Evolutionary conservation across 2,888 invertebrate genomes (phyloP).

Genomic region (Lamellibrachia columna): DNA sequence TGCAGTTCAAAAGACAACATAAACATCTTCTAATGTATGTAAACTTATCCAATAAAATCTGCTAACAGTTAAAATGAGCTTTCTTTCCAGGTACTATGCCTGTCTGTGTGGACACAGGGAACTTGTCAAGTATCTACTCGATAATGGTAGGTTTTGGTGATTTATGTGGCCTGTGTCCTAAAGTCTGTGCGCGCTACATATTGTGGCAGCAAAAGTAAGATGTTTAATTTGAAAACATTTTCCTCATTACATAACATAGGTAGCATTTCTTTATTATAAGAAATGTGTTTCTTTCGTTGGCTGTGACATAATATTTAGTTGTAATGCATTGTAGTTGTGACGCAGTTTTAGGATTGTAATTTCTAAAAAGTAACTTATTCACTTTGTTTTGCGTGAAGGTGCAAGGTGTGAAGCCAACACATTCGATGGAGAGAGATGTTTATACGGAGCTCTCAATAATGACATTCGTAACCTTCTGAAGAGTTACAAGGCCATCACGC

Average conservation of each 20-base stretch:
- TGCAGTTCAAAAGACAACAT: too few species aligned
- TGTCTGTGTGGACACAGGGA: constrained; percentile 70
- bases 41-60: background rate
- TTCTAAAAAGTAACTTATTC: background rate
- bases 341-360: background rate
- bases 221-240: background rate
- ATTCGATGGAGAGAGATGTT: constrained; percentile 70
- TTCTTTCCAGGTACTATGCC: constrained; percentile 67
- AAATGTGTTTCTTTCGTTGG: background rate
- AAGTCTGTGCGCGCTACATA: background rate
- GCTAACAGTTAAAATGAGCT: constrained; percentile 26
- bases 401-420: constrained; percentile 70
- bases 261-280: too few species aligned
- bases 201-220: background rate
- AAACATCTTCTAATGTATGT: background rate
- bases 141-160: constrained; percentile 56
- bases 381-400: constrained; percentile 50
- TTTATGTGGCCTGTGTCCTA: too few species aligned
- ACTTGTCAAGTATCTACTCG: constrained; percentile 67
- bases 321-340: background rate
- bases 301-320: background rate
- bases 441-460: constrained; percentile 69
- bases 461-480: constrained; percentile 66
- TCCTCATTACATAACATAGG: background rate
- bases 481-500: constrained; percentile 66